phyloP scores from a whole-genome alignment of 2,113 vertebrate genomes.

The Corythaixoides concolor region DNA sequence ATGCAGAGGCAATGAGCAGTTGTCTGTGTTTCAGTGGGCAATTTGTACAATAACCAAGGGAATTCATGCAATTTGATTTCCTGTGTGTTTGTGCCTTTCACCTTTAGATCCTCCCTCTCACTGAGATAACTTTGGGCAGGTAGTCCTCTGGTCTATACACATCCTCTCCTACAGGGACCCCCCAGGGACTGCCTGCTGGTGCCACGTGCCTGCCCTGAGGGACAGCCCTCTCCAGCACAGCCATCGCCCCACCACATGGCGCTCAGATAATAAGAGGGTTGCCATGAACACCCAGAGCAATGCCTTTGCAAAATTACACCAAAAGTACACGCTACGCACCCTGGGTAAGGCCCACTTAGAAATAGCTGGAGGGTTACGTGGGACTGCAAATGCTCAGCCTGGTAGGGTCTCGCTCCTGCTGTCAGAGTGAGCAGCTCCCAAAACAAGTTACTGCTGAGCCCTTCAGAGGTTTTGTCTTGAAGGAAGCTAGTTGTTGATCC shows the following conservation, averaged over 20 bases:
- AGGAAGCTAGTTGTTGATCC: neutral
- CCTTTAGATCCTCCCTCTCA: neutral
- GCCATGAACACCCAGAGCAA: neutral
- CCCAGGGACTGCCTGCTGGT: no score
- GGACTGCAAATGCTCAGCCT: neutral
- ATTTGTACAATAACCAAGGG: neutral
- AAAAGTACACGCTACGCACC: neutral
- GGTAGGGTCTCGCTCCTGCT: neutral
- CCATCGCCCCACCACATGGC: neutral
- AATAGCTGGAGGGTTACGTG: neutral
- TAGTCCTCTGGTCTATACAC: neutral
- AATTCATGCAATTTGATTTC: neutral
- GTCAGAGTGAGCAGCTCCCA: neutral
- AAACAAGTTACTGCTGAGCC: neutral
- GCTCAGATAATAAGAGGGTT: neutral
- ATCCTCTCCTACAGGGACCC: neutral
- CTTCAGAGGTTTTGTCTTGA: neutral
- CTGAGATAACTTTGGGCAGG: neutral
- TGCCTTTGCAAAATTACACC: neutral
- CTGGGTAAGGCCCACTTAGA: neutral
- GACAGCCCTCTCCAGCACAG: neutral
- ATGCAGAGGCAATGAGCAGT: fast-evolving
- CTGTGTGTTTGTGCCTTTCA: neutral
- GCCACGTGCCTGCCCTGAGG: neutral
- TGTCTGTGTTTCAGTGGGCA: no score